Conservation (phyloP, 2,797 vertebrate genomes). For the Eremophila alpestris region DNA sequence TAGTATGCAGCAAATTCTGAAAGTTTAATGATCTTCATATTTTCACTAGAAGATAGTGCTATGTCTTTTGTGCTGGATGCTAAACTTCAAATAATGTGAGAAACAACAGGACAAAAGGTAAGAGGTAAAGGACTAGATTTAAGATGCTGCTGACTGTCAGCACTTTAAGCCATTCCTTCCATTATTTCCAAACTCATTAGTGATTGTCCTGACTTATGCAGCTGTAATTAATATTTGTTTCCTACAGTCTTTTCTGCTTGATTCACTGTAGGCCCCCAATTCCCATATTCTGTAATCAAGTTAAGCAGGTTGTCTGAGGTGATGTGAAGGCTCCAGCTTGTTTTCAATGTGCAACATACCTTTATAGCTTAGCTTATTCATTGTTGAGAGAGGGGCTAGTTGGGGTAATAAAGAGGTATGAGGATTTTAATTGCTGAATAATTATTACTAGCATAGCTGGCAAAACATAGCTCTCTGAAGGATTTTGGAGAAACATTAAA, state of each 20-base stretch:
- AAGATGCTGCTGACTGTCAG: not conserved
- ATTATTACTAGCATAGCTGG: not conserved
- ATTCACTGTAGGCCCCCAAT: not conserved
- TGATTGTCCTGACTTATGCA: not conserved
- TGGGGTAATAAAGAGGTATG: not conserved
- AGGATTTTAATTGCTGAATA: slow-evolving; percentile 8
- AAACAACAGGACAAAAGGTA: not conserved
- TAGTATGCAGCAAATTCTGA: not conserved
- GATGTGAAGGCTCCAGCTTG: not conserved
- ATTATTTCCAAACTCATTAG: not conserved
- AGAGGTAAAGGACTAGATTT: not conserved
- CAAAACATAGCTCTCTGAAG: not conserved
- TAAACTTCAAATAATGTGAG: not conserved
- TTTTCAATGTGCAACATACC: not conserved
- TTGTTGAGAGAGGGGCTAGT: not conserved
- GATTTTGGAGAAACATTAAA: not conserved
- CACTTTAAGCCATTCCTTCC: not conserved
- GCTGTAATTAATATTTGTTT: not conserved
- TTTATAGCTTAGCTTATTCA: not conserved
- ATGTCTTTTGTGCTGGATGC: not conserved
- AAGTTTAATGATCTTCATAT: not conserved
- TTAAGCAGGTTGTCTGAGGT: not conserved
- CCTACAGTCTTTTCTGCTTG: not conserved
- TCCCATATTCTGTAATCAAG: not conserved
- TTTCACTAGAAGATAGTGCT: not conserved